phyloP scores from a whole-genome alignment of 1,140 invertebrate genomes.

The Drosophila setifemur region DNA sequence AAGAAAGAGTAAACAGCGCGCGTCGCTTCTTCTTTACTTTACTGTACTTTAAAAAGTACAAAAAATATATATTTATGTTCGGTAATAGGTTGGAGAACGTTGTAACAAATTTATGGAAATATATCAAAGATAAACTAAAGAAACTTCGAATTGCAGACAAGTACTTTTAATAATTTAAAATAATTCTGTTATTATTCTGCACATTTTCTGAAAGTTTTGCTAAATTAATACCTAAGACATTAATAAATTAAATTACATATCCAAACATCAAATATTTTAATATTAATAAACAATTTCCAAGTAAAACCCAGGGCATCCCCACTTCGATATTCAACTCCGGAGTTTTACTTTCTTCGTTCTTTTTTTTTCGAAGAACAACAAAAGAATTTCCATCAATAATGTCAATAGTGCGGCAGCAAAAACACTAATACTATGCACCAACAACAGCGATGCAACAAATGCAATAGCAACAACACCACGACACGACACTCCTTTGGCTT shows the following conservation, averaged over 20 bases:
- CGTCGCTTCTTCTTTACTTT: slow-evolving; percentile 27
- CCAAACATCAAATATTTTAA: too few species aligned
- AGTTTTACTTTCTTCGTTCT: slow-evolving; percentile 40
- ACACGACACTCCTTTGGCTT: slow-evolving; percentile 50
- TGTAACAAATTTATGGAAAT: too few species aligned
- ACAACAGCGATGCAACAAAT: slow-evolving; percentile 34
- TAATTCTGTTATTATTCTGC: too few species aligned
- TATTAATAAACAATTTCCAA: too few species aligned
- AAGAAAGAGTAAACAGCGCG: slow-evolving; percentile 62
- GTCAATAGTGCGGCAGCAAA: slow-evolving; percentile 65
- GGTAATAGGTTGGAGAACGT: too few species aligned
- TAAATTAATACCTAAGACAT: too few species aligned
- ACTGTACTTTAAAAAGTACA: background rate
- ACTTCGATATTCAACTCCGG: background rate
- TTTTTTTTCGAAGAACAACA: slow-evolving; percentile 57
- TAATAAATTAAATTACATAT: too few species aligned
- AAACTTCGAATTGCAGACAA: too few species aligned
- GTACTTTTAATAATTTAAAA: too few species aligned
- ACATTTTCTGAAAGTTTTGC: too few species aligned
- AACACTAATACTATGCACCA: slow-evolving; percentile 38
- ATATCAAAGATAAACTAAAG: too few species aligned
- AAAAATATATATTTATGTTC: background rate
- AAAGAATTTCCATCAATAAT: slow-evolving; percentile 80
- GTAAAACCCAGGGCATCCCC: slow-evolving; percentile 43
- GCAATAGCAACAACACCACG: slow-evolving; percentile 15